Evolutionary conservation across 2,797 vertebrate species (phyloP).

Genomic region (Pseudochirops corinnae): DNA sequence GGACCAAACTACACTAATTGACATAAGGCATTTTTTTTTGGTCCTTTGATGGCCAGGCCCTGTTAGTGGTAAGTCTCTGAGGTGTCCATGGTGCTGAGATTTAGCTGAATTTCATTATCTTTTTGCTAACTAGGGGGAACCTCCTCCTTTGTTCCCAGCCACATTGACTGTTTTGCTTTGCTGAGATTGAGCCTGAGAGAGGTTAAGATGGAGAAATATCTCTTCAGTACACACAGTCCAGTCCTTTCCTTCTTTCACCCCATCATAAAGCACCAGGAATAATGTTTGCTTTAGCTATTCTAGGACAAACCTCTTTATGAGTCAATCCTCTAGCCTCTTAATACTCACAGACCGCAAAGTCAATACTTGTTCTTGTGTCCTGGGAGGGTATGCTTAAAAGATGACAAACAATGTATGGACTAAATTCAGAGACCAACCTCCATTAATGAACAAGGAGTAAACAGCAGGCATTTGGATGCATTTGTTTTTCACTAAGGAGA

Average conservation of each 20-base stretch:
- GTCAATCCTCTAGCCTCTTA: not conserved
- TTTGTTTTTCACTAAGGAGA: not conserved
- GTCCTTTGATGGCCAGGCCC: not conserved
- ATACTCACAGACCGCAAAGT: not conserved
- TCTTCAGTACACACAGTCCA: not conserved
- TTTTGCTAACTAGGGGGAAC: not conserved
- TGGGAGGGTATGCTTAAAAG: conserved; percentile 4
- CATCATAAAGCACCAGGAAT: not conserved
- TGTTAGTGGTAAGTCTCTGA: not conserved
- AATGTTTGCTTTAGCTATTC: not conserved
- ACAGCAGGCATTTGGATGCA: not conserved
- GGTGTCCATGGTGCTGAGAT: not conserved
- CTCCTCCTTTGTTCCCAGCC: not conserved
- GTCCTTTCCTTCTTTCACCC: not conserved
- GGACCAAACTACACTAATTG: not conserved
- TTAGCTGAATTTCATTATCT: not conserved
- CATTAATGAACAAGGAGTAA: not conserved
- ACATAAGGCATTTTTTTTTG: not conserved
- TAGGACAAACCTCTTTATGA: not conserved
- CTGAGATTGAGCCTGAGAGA: not conserved
- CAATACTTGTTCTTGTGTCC: not conserved
- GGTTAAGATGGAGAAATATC: not conserved
- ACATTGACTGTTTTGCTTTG: not conserved
- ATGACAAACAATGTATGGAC: not conserved
- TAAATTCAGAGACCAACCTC: not conserved